Evolutionary conservation across 1,140 invertebrate species (phyloP).

Genomic region (Kradibia gibbosae): DNA sequence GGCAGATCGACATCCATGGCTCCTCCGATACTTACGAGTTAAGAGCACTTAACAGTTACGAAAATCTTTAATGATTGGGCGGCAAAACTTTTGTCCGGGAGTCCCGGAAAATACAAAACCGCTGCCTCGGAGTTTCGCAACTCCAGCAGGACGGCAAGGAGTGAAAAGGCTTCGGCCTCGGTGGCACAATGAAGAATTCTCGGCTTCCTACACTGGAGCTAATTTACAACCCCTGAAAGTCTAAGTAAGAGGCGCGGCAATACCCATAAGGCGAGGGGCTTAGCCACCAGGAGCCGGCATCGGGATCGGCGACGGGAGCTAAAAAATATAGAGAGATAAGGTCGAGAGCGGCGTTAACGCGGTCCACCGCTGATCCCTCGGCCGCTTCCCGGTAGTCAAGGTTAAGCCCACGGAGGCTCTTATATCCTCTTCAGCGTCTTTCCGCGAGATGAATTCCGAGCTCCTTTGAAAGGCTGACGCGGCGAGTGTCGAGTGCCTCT

Average conservation of each 20-base stretch:
- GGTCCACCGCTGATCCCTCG: background rate
- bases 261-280: background rate
- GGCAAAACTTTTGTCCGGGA: too few species aligned
- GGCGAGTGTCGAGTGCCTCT: slow-evolving; percentile 45
- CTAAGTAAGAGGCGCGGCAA: background rate
- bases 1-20: too few species aligned
- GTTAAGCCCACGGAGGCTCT: slow-evolving; percentile 22
- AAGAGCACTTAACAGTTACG: too few species aligned
- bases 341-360: background rate
- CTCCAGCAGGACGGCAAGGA: too few species aligned
- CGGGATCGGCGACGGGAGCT: background rate
- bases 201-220: background rate
- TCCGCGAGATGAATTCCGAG: slow-evolving; percentile 53
- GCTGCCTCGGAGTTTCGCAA: too few species aligned
- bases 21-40: too few species aligned
- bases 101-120: too few species aligned
- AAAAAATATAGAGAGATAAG: background rate
- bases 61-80: too few species aligned
- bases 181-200: background rate
- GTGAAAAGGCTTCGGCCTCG: too few species aligned
- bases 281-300: background rate
- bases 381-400: background rate
- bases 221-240: background rate
- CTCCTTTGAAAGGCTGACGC: slow-evolving; percentile 57
- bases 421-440: slow-evolving; percentile 49